phyloP scores from a whole-genome alignment of 2,888 invertebrate genomes.

The Margaritifera margaritifera region DNA sequence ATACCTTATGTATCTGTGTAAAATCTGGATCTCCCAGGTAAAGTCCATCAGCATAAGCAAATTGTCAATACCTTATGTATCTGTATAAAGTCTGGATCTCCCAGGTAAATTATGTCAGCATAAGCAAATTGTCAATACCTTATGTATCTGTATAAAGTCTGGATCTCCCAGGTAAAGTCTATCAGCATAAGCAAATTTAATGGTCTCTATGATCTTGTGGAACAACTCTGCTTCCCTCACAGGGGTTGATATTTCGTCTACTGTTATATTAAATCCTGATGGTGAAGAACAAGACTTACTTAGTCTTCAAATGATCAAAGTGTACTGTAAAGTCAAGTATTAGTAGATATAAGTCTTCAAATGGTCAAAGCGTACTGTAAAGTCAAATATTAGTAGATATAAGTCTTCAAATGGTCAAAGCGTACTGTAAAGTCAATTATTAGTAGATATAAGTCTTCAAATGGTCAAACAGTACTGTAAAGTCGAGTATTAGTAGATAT shows the following conservation, averaged over 20 bases:
- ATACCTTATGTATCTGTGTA: constrained; percentile 80
- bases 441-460: neutral
- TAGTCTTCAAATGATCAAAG: neutral
- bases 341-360: neutral
- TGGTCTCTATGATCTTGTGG: constrained; percentile 88
- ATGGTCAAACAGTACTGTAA: constrained; percentile 1
- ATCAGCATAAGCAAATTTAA: constrained; percentile 91
- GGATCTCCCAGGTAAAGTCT: constrained; percentile 49
- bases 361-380: constrained; percentile 1
- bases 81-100: constrained; percentile 29
- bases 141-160: constrained; percentile 25
- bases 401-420: neutral
- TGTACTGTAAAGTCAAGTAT: constrained; percentile 1
- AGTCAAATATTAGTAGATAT: neutral
- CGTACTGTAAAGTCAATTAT: neutral
- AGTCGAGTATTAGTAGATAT: neutral
- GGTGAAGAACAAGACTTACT: neutral
- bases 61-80: neutral
- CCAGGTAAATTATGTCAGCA: constrained; percentile 76
- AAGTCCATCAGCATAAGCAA: constrained; percentile 81
- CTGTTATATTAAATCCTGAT: constrained; percentile 35
- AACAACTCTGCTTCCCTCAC: constrained; percentile 75
- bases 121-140: constrained; percentile 72
- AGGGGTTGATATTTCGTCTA: constrained; percentile 14
- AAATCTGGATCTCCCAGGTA: constrained; percentile 72